Conservation (phyloP, 2,113 vertebrate species). For the Clarias macrocephalus region DNA sequence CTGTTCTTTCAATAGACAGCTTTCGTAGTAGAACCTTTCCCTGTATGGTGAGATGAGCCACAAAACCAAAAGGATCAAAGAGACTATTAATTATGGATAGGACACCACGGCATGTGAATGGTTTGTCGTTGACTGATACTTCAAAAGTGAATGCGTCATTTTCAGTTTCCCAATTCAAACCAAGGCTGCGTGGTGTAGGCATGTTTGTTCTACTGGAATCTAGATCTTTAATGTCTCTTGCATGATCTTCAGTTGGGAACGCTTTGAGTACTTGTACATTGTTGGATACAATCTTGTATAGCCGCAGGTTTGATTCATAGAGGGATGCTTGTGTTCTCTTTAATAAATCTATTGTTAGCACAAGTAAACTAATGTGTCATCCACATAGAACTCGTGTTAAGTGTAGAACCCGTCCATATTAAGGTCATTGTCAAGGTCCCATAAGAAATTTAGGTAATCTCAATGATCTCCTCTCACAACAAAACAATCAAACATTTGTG, state of each 20-base stretch:
- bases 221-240: constrained; percentile 25
- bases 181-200: not conserved
- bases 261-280: constrained; percentile 14
- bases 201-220: not conserved
- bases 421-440: too few relatives aligned
- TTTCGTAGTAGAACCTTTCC: too few relatives aligned
- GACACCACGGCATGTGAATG: constrained; percentile 28
- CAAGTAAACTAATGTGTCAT: constrained; percentile 40
- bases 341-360: not conserved
- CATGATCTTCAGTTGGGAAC: constrained; percentile 26
- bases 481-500: too few relatives aligned
- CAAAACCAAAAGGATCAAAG: too few relatives aligned
- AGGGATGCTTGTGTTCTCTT: constrained; percentile 21
- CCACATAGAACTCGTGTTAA: constrained; percentile 39
- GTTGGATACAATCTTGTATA: constrained; percentile 47
- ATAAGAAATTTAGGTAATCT: too few relatives aligned
- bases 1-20: too few relatives aligned
- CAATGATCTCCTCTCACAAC: too few relatives aligned
- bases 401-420: not conserved
- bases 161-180: constrained; percentile 22
- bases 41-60: too few relatives aligned
- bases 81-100: not conserved
- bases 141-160: constrained; percentile 34
- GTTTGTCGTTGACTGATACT: constrained; percentile 17
- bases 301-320: constrained; percentile 1